A percentile compares a stretch with the other conserved stretches of the same genome.
Conservation (phyloP, 64 coral and sea anemone genomes). For the Actinia equina region DNA sequence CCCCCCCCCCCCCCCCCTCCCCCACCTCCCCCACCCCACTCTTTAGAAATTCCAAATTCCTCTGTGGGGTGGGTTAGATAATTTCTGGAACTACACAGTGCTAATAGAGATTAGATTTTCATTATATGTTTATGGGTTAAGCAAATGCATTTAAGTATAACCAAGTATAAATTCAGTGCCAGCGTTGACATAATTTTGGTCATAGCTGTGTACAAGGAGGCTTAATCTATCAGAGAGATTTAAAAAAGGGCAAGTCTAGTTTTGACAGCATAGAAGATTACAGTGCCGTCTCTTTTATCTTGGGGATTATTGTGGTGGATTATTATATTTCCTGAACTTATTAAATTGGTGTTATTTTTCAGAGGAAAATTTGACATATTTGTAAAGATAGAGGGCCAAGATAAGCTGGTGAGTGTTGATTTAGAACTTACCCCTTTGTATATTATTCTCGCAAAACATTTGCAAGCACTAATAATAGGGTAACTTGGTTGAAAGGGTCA, state of each 20-base stretch:
- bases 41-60: too few relatives aligned
- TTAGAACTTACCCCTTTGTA: neutral
- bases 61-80: too few relatives aligned
- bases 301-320: neutral
- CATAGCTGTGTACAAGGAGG: neutral
- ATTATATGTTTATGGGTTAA: neutral
- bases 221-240: neutral
- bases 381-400: slow-evolving; percentile 93
- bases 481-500: too few relatives aligned
- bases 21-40: too few relatives aligned
- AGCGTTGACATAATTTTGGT: neutral
- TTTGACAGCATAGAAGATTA: neutral
- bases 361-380: slow-evolving; percentile 97
- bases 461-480: neutral
- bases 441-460: neutral
- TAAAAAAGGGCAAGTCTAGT: neutral
- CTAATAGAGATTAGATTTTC: neutral
- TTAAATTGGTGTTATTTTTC: slow-evolving; percentile 20
- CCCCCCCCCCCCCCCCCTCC: too few relatives aligned
- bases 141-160: neutral
- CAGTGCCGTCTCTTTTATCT: neutral
- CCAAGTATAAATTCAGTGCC: neutral
- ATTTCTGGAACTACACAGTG: too few relatives aligned
- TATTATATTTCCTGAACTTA: neutral
- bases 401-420: slow-evolving; percentile 75